These are phyloP conservation scores for Rhopalosiphum maidis DNA, from an alignment of 1,140 invertebrate species.

Conservation along the genomic window DNA sequence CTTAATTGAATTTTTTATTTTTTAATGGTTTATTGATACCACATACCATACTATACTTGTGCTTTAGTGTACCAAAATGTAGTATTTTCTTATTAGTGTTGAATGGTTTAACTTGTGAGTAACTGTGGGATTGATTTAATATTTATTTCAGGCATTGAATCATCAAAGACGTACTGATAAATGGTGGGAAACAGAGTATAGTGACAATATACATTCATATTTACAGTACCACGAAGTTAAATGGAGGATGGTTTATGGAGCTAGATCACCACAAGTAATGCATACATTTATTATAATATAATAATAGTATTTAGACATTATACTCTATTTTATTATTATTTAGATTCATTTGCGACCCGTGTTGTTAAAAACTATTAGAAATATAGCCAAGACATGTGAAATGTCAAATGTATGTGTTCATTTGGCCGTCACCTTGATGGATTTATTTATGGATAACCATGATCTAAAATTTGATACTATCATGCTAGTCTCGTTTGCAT, in stretches of 20 bases:
- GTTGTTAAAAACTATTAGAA: slow-evolving; percentile 46
- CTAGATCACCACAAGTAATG: slow-evolving; percentile 41
- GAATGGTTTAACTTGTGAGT: not conserved
- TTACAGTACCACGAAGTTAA: slow-evolving; percentile 21
- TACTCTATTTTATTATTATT: not conserved
- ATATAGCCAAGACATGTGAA: slow-evolving; percentile 20
- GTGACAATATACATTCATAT: slow-evolving; percentile 31
- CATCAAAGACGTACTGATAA: slow-evolving; percentile 15
- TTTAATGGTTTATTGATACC: not conserved
- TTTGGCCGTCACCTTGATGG: slow-evolving; percentile 19
- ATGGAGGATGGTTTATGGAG: slow-evolving; percentile 32
- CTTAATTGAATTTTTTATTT: not conserved
- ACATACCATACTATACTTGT: not conserved
- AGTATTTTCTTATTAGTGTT: not conserved
- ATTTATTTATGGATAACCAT: slow-evolving; percentile 50
- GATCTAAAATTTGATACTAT: slow-evolving; percentile 51
- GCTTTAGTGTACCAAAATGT: too few species aligned
- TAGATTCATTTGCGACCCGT: slow-evolving; percentile 41
- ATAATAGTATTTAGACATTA: not conserved
- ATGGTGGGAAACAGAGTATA: slow-evolving; percentile 48
- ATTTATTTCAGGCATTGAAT: slow-evolving; percentile 33
- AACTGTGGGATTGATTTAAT: not conserved
- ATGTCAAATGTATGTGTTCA: slow-evolving; percentile 47
- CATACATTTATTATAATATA: not conserved
- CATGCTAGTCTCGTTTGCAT: slow-evolving; percentile 31